Evolutionary conservation across 2,797 vertebrate species (phyloP), one percentile per base, ranked within the genome.

Genomic region (Helostoma temminkii): DNA sequence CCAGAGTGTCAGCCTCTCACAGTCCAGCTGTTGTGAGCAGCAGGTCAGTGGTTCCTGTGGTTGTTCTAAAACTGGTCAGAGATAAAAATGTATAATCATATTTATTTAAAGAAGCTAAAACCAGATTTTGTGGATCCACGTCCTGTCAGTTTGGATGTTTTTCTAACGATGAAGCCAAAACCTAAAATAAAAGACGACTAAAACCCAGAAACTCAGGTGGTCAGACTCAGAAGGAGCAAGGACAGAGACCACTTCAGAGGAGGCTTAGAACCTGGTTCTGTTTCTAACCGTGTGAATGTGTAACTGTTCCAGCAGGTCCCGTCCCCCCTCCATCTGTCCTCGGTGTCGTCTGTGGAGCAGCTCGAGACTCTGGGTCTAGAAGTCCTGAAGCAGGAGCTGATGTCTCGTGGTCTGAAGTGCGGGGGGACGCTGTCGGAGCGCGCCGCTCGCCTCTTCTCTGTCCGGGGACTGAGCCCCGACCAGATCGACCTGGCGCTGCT

Each of bases 351-450:
- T 0, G 89, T 64, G 0, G 78, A 86, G 1, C 93, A 97, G 62
- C 76, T 98, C 89, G 96, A 97, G 90, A 67, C 62, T 10, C 82
- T 97, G 83, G 96, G 98, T 57, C 88, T 98, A 83, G 96, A 96
- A 6, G 87, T 74, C 47, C 93, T 99, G 81, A 99, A 99, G 84
- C 63, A 70, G 56, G 94, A 95, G 12, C 88, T 99, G 37, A 83
- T 86, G 91, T 76, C 79, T 3, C 87, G 94, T 2, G 96, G 96
- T 15, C 65, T 99, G 77, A 99, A 99, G 80, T 99, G 97, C 0
- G 98, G 97, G 8, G 98, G 98, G 2, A 96, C 96, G 0, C 88
- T 98, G 25, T 88, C 89, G 10, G 96, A 99, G 80, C 95, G 97
- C 0, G 97, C 97, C 0, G 80, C 91, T 0, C 90, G 98, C 0